These are phyloP conservation scores for Patella vulgata DNA, from an alignment of 1,140 invertebrate genomes.

Conservation along the genomic window DNA sequence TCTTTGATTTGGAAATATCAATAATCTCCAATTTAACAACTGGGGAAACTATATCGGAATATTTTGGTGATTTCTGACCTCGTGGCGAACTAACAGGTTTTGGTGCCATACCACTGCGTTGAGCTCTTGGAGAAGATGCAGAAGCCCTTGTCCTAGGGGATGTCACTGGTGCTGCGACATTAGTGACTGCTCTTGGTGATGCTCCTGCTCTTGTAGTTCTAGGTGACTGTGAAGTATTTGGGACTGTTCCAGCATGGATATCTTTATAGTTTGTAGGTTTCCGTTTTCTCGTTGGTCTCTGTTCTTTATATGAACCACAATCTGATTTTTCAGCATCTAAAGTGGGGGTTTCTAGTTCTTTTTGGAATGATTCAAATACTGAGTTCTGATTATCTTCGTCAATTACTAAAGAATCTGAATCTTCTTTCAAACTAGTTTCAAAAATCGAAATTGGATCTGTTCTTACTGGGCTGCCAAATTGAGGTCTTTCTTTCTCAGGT, in stretches of 20 bases:
- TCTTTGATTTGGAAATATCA: constrained; percentile 26
- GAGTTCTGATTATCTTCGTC: background rate
- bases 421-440: background rate
- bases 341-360: background rate
- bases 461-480: background rate
- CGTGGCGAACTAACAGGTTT: constrained; percentile 39
- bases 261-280: constrained; percentile 50
- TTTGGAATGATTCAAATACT: too few species aligned
- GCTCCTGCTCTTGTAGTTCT: constrained; percentile 34
- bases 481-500: background rate
- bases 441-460: background rate
- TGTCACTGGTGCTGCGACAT: background rate
- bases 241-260: constrained; percentile 41
- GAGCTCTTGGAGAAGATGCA: constrained; percentile 31
- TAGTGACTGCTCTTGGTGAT: constrained; percentile 21
- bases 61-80: constrained; percentile 35
- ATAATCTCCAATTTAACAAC: constrained; percentile 54
- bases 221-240: constrained; percentile 38
- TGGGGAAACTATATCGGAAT: constrained; percentile 38
- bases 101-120: constrained; percentile 28
- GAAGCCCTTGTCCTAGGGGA: constrained; percentile 27
- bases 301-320: constrained; percentile 16
- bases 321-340: background rate
- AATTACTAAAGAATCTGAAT: background rate
- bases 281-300: constrained; percentile 31